Evolutionary conservation across 1,140 invertebrate species (phyloP).

Genomic region (Drosophila parvula): DNA sequence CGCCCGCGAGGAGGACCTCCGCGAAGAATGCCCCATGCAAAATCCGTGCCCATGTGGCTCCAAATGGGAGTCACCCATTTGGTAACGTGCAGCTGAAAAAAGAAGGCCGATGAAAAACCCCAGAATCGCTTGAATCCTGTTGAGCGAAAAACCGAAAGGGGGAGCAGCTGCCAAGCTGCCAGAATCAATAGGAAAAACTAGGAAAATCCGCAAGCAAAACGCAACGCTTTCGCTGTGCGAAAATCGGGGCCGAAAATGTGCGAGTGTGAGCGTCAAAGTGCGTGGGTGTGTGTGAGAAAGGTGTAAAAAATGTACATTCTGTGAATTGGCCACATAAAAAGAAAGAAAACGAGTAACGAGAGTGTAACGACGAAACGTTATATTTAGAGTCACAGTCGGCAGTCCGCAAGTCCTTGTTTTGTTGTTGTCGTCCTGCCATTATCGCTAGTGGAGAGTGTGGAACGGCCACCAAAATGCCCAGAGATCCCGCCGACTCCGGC

Average conservation of each 20-base stretch:
- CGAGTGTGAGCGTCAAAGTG: slow-evolving; percentile 59
- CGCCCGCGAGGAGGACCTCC: slow-evolving; percentile 12
- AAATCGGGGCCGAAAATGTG: slow-evolving; percentile 53
- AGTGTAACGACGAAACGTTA: slow-evolving; percentile 73
- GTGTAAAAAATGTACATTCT: slow-evolving; percentile 80
- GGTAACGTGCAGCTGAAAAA: slow-evolving; percentile 53
- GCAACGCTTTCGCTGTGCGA: slow-evolving; percentile 52
- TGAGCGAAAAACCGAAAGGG: slow-evolving; percentile 38
- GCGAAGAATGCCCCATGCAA: slow-evolving; percentile 43
- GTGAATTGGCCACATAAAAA: slow-evolving; percentile 77
- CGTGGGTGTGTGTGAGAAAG: slow-evolving; percentile 75
- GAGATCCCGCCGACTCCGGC: slow-evolving; percentile 69
- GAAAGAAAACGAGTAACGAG: slow-evolving; percentile 71
- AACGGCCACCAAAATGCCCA: slow-evolving; percentile 66
- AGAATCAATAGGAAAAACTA: slow-evolving; percentile 18
- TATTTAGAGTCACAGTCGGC: slow-evolving; percentile 71
- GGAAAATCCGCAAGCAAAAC: slow-evolving; percentile 38
- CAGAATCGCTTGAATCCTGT: slow-evolving; percentile 40
- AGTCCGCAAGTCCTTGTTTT: slow-evolving; percentile 49
- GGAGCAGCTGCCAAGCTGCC: slow-evolving; percentile 8
- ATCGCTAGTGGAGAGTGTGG: slow-evolving; percentile 20
- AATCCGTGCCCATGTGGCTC: slow-evolving; percentile 64
- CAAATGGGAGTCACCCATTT: slow-evolving; percentile 49
- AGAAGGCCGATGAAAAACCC: slow-evolving; percentile 24
- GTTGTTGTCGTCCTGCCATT: slow-evolving; percentile 25